phyloP scores from a whole-genome alignment of 2,888 invertebrate species.

The Nebria salina region DNA sequence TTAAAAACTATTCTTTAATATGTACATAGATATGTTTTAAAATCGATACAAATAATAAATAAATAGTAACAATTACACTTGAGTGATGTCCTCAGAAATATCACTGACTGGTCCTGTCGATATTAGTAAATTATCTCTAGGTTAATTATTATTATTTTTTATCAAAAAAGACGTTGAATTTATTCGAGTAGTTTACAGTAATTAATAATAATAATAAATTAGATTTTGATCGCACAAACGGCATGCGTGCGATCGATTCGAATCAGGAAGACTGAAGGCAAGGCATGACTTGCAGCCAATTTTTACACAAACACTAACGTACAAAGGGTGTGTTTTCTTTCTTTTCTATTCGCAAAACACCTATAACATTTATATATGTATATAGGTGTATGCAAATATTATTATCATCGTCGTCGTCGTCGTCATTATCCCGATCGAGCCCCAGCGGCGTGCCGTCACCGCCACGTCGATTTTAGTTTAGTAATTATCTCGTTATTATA shows the following conservation, averaged over 20 bases:
- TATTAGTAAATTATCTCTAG: conserved; percentile 46
- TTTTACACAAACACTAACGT: conserved; percentile 41
- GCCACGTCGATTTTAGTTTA: conserved; percentile 5
- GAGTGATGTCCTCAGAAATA: conserved; percentile 47
- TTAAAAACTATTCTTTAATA: conserved; percentile 46
- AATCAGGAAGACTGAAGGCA: conserved; percentile 48
- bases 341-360: neutral
- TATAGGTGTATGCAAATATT: neutral
- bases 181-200: conserved; percentile 39
- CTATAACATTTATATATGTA: neutral
- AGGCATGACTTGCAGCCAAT: conserved; percentile 47
- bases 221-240: conserved; percentile 38
- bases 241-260: conserved; percentile 44
- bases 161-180: conserved; percentile 45
- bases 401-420: conserved; percentile 16
- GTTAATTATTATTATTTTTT: conserved; percentile 28
- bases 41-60: conserved; percentile 47
- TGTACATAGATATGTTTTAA: conserved; percentile 47
- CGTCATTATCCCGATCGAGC: conserved; percentile 10
- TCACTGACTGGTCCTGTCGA: conserved; percentile 47
- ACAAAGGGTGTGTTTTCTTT: conserved; percentile 12
- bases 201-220: neutral
- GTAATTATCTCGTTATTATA: neutral
- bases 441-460: conserved; percentile 16
- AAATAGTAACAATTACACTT: conserved; percentile 47